These are phyloP conservation scores for Chelonus formosanus DNA, from an alignment of 2,888 invertebrate genomes.

Conservation along the genomic window DNA sequence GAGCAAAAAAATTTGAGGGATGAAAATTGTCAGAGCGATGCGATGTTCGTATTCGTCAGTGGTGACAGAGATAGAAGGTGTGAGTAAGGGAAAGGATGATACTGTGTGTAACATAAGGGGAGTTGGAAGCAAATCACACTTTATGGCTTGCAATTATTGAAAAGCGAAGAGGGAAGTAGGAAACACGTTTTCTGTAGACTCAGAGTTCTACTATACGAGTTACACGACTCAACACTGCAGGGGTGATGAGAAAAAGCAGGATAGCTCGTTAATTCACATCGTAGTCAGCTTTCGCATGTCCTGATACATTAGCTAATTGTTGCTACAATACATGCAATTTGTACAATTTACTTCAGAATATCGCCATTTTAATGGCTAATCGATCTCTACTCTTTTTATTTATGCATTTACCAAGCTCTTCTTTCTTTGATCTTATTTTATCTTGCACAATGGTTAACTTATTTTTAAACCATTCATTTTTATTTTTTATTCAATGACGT, in stretches of 20 bases:
- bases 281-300: constrained; percentile 36
- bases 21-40: not conserved
- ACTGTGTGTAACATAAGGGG: no score
- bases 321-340: constrained; percentile 43
- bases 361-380: not conserved
- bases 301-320: constrained; percentile 61
- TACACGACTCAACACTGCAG: constrained; percentile 1
- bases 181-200: constrained; percentile 43
- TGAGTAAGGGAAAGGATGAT: no score
- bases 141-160: constrained; percentile 54
- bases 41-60: not conserved
- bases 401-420: no score
- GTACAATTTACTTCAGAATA: constrained; percentile 36
- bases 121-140: constrained; percentile 40
- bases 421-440: no score
- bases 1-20: not conserved
- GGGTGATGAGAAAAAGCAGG: constrained; percentile 9
- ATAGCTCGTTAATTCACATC: constrained; percentile 46
- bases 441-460: no score
- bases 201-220: not conserved
- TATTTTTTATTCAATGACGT: no score
- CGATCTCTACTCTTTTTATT: no score
- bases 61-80: not conserved
- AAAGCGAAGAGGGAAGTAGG: constrained; percentile 37
- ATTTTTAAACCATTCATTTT: no score